Evolutionary conservation across 2,888 invertebrate genomes (phyloP).

Genomic region (Watsonalla cultraria): DNA sequence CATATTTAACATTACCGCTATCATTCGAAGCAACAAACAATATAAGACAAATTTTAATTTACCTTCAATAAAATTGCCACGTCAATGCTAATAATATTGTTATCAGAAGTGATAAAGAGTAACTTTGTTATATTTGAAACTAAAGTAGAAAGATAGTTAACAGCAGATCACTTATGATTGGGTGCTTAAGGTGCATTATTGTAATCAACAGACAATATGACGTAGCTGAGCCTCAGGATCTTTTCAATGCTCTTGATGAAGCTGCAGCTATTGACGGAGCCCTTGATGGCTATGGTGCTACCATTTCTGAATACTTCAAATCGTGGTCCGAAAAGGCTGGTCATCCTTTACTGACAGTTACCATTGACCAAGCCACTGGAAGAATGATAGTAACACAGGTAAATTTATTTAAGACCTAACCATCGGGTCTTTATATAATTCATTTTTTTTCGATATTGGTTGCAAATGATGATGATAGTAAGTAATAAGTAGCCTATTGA

Average conservation of each 20-base stretch:
- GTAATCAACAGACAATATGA: conserved; percentile 39
- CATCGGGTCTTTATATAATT: neutral
- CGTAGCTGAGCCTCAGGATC: conserved; percentile 69
- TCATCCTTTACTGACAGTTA: conserved; percentile 78
- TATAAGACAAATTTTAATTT: no score
- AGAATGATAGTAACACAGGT: conserved; percentile 62
- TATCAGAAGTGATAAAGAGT: no score
- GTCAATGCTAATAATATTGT: no score
- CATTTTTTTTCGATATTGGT: neutral
- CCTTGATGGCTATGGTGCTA: conserved; percentile 45
- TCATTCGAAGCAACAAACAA: no score
- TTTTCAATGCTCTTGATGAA: conserved; percentile 70
- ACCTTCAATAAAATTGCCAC: no score
- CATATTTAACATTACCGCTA: no score
- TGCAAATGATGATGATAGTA: neutral
- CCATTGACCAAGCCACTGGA: conserved; percentile 54
- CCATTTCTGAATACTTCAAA: conserved; percentile 67
- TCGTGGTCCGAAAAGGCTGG: conserved; percentile 81
- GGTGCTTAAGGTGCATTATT: neutral
- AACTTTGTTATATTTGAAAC: no score
- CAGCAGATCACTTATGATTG: no score
- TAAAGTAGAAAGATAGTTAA: no score
- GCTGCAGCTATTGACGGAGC: conserved; percentile 47
- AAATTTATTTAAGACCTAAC: conserved; percentile 3
- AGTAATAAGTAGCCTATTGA: no score